Evolutionary conservation across 2,888 invertebrate species (phyloP).

Genomic region (Norana najaformis): DNA sequence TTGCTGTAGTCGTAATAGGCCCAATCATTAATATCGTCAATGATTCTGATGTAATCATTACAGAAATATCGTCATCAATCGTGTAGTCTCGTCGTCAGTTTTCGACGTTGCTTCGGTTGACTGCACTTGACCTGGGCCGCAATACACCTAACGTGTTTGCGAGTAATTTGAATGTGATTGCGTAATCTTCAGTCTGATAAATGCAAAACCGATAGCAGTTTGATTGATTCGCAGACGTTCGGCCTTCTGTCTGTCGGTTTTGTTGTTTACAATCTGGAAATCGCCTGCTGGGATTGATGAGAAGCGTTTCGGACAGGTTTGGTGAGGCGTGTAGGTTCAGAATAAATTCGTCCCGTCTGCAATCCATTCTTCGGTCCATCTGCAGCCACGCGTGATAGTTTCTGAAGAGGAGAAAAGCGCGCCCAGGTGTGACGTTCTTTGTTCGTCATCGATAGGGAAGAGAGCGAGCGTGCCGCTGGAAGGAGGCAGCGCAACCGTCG

Average conservation of each 20-base stretch:
- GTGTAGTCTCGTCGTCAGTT: neutral
- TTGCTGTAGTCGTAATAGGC: no score
- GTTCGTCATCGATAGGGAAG: no score
- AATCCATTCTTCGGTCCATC: neutral
- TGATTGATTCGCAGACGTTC: no score
- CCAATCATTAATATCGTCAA: no score
- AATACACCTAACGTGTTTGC: no score
- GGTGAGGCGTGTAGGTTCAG: neutral
- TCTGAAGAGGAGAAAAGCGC: no score
- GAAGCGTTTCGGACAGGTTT: neutral
- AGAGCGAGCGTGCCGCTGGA: no score
- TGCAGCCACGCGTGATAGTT: no score
- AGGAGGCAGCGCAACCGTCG: no score
- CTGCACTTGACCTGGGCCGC: no score
- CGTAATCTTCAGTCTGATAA: neutral
- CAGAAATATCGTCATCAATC: neutral
- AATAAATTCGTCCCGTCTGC: neutral
- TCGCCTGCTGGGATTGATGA: neutral
- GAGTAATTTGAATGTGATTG: neutral
- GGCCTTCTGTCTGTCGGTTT: neutral
- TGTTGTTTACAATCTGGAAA: neutral
- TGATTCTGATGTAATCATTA: neutral
- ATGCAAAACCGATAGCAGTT: neutral
- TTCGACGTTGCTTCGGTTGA: neutral
- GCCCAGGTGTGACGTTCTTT: no score